A percentile compares a stretch with the other conserved stretches of the same genome.
Conservation (phyloP, 2,113 vertebrate species). For the Phaetusa simplex region DNA sequence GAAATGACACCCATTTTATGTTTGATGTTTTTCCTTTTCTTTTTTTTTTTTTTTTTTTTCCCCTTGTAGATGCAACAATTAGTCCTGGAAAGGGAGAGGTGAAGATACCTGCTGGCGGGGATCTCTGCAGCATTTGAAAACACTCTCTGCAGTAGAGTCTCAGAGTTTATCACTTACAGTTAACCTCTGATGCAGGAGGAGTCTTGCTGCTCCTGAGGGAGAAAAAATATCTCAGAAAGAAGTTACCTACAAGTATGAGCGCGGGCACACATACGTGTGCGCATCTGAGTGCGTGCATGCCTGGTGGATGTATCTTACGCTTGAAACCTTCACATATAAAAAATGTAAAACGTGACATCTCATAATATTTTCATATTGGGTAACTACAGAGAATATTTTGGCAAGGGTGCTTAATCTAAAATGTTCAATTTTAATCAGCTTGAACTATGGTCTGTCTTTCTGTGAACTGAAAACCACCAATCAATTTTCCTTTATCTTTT, state of each 20-base stretch:
- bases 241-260: constrained; percentile 15
- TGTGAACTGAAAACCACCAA: constrained; percentile 92
- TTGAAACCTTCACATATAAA: constrained; percentile 33
- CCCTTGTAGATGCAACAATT: not conserved
- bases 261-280: rapidly evolving
- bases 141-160: not conserved
- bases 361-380: constrained; percentile 79
- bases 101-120: not conserved
- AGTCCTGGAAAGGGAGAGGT: not conserved
- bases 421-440: constrained; percentile 87
- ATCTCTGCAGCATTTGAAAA: not conserved
- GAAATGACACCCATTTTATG: not conserved
- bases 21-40: not conserved
- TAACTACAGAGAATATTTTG: constrained; percentile 86
- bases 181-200: not conserved
- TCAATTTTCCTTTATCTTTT: constrained; percentile 88
- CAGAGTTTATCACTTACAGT: constrained; percentile 33
- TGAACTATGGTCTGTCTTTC: constrained; percentile 91
- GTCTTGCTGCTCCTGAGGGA: constrained; percentile 17
- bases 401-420: constrained; percentile 85
- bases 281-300: rapidly evolving
- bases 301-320: not conserved
- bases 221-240: constrained; percentile 20
- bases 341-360: constrained; percentile 70
- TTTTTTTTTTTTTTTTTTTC: not conserved